These are phyloP conservation scores for Ictalurus punctatus DNA, from an alignment of 2,113 vertebrate genomes.

Conservation along the genomic window DNA sequence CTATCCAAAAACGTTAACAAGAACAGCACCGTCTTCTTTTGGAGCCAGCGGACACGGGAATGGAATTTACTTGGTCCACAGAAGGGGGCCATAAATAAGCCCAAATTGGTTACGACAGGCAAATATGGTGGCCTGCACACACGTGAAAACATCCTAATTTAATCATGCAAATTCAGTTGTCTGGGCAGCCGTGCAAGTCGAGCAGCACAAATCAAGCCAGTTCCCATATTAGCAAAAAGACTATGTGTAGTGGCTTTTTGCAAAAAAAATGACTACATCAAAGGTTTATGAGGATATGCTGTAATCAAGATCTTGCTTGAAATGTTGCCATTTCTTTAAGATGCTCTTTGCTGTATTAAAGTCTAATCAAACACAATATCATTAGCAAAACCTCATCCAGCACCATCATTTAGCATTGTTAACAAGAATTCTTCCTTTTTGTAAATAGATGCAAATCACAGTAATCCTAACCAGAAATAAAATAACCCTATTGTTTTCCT, in stretches of 20 bases:
- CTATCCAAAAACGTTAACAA: not conserved
- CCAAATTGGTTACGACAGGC: constrained; percentile 44
- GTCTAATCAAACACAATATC: not conserved
- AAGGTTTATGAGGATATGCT: not conserved
- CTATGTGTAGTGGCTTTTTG: not conserved
- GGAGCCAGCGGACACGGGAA: not conserved
- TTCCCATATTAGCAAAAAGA: constrained; percentile 8
- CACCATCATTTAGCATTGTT: not conserved
- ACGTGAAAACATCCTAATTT: constrained; percentile 55
- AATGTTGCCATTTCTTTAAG: not conserved
- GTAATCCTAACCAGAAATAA: constrained; percentile 22
- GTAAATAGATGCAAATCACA: constrained; percentile 27
- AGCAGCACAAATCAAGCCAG: constrained; percentile 29
- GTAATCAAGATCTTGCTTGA: not conserved
- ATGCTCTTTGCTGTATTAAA: constrained; percentile 6
- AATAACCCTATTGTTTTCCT: not conserved
- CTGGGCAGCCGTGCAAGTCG: constrained; percentile 29
- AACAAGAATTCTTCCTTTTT: not conserved
- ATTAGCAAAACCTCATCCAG: constrained; percentile 18
- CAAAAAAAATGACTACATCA: not conserved
- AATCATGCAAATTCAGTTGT: constrained; percentile 60
- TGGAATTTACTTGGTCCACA: constrained; percentile 24
- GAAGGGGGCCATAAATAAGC: constrained; percentile 42
- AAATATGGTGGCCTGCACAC: constrained; percentile 46
- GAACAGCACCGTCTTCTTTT: not conserved